Base-by-base conservation (phyloP, 2,888 invertebrate genomes). In the Timandra comae region DNA sequence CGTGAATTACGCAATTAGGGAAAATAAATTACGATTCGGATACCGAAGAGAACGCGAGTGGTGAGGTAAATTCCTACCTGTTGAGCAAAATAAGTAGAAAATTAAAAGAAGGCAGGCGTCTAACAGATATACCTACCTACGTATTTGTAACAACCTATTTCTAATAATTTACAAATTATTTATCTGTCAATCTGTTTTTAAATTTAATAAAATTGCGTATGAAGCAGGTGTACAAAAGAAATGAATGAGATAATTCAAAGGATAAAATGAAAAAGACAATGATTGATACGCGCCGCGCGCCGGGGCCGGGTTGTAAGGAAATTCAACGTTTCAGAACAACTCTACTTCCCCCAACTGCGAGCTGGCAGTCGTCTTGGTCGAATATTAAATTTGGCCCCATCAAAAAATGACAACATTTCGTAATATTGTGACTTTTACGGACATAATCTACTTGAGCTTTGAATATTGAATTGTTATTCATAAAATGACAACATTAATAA, bases 361-460 rank as follows among this genome's bases (percentile, higher is more conserved):
- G 41, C 46, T 47, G 64, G 62, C 70, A 65, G 65, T 53, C 69
- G 61, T 58, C 65, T 60, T 62, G 58, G 49, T 47, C 63, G 70
- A 72, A 78, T 79, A 80, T 80, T 80, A 77, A 79, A 80, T 79
- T 78, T 71, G 66, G 63, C 61, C 61, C 63, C 68, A 70, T 70
- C 71, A 72, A 65, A 55, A 55, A 56, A 65, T 47, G 56, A 58
- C 56, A 62, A 57, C 56, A 50, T 63, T 63, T 66, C 67, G 60
- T 59, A 76, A 74, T 73, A 74, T 76, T 72, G 63, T 69, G 70
- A 75, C 69, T 65, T 66, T 63, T 58, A 46, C 51, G 42, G 16
- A 25, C 27, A 22, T 28, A 27, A 21, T 24, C 30, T 16, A 16
- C 16, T 16, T 16, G 16, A 16, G 6, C 16, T 5, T 16, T 16